These are phyloP conservation scores for Rafetus swinhoei DNA, from an alignment of 2,113 vertebrate genomes.

Conservation along the genomic window DNA sequence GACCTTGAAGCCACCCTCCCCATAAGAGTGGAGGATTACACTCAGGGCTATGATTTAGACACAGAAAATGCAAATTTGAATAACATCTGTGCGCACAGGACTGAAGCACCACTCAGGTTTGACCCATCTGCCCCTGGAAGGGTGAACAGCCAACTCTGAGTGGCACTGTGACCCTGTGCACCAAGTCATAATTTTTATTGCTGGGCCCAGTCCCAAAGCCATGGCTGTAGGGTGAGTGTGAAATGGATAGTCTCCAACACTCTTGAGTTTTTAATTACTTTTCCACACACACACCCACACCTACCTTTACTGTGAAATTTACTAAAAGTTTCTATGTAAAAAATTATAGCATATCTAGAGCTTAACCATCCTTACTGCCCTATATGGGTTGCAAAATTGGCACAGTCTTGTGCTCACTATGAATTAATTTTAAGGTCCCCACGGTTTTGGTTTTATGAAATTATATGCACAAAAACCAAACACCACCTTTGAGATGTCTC, in stretches of 20 bases:
- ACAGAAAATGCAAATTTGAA: too few relatives aligned
- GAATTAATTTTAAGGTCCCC: background rate
- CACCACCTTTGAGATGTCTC: fast-evolving
- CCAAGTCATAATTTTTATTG: background rate
- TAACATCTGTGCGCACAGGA: too few relatives aligned
- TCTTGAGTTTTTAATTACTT: background rate
- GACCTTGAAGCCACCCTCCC: background rate
- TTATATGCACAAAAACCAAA: too few relatives aligned
- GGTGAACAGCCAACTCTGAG: background rate
- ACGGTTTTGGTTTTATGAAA: background rate
- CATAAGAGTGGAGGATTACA: background rate
- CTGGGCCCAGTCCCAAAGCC: too few relatives aligned
- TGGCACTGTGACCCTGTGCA: background rate
- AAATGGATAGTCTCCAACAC: background rate
- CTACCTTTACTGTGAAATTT: background rate
- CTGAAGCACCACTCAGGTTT: background rate
- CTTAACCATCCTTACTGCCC: background rate
- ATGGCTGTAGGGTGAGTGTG: too few relatives aligned
- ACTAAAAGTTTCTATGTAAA: background rate
- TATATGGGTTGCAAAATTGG: background rate
- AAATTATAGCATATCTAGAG: background rate
- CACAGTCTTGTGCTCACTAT: background rate
- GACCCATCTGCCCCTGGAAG: too few relatives aligned
- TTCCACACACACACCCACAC: background rate
- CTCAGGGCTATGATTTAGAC: too few relatives aligned